These are phyloP conservation scores for Hydroisotoma schaefferi DNA, from an alignment of 2,888 invertebrate genomes.

Conservation along the genomic window DNA sequence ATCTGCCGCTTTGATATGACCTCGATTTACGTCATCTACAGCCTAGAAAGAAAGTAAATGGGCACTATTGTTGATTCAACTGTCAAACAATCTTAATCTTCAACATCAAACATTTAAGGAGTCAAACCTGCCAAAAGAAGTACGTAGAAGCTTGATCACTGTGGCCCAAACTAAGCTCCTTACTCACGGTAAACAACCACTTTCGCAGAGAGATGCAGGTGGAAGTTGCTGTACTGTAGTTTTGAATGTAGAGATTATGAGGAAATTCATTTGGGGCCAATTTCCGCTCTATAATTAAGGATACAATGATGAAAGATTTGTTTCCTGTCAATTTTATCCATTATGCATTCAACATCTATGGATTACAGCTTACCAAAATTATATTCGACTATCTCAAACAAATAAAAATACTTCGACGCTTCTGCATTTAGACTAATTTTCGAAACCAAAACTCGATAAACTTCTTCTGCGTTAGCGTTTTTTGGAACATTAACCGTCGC, in stretches of 20 bases:
- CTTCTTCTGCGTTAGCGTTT: conserved; percentile 84
- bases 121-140: conserved; percentile 72
- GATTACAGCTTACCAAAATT: conserved; percentile 73
- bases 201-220: conserved; percentile 85
- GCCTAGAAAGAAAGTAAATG: conserved; percentile 56
- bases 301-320: conserved; percentile 3
- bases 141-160: conserved; percentile 76
- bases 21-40: conserved; percentile 91
- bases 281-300: conserved; percentile 72
- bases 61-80: not conserved
- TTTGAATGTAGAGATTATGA: conserved; percentile 96
- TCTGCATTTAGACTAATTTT: conserved; percentile 77
- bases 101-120: not conserved
- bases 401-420: conserved; percentile 84
- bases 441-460: conserved; percentile 80
- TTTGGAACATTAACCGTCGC: conserved; percentile 83
- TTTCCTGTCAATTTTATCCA: not conserved
- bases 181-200: conserved; percentile 76
- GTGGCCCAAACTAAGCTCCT: conserved; percentile 64
- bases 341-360: not conserved
- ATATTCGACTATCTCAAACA: conserved; percentile 96
- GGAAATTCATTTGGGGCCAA: conserved; percentile 90
- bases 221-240: conserved; percentile 95
- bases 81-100: conserved; percentile 2
- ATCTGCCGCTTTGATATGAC: conserved; percentile 83